Conservation (phyloP, 64 coral and sea anemone genomes). For the Pachyseris speciosa region DNA sequence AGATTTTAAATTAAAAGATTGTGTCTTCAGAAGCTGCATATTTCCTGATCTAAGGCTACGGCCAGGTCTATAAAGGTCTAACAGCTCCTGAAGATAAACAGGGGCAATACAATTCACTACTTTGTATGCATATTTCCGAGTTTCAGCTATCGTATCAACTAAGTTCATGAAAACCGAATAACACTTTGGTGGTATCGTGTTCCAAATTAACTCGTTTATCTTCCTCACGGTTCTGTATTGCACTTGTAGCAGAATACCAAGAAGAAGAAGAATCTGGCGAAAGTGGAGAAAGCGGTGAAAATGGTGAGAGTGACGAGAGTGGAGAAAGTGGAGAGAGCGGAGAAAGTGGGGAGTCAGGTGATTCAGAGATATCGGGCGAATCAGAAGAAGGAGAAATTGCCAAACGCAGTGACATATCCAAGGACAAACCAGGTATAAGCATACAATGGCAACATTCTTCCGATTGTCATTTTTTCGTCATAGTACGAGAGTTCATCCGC, state of each 20-base stretch:
- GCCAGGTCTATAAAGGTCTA: too few relatives aligned
- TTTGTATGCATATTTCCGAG: too few relatives aligned
- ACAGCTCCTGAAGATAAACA: too few relatives aligned
- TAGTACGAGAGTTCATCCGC: not conserved
- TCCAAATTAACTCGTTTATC: too few relatives aligned
- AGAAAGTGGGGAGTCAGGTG: conserved; percentile 8
- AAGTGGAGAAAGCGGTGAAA: not conserved
- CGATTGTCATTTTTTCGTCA: not conserved
- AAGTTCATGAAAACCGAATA: too few relatives aligned
- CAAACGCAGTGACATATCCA: conserved; percentile 54
- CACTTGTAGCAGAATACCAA: not conserved
- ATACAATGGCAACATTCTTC: not conserved
- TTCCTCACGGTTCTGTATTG: not conserved
- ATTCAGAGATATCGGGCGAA: conserved; percentile 25
- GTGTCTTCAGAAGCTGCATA: too few relatives aligned
- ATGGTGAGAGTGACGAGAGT: conserved; percentile 8
- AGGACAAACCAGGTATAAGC: conserved; percentile 11
- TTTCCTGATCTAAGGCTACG: too few relatives aligned
- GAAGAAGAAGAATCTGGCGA: conserved; percentile 54
- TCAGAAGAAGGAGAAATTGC: conserved; percentile 1
- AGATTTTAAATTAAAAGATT: too few relatives aligned
- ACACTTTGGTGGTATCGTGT: too few relatives aligned
- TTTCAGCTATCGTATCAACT: too few relatives aligned
- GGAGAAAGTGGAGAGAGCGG: conserved; percentile 19
- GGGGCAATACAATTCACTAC: too few relatives aligned